Conservation (phyloP, 2,888 invertebrate species). For the Machimus rusticus region DNA sequence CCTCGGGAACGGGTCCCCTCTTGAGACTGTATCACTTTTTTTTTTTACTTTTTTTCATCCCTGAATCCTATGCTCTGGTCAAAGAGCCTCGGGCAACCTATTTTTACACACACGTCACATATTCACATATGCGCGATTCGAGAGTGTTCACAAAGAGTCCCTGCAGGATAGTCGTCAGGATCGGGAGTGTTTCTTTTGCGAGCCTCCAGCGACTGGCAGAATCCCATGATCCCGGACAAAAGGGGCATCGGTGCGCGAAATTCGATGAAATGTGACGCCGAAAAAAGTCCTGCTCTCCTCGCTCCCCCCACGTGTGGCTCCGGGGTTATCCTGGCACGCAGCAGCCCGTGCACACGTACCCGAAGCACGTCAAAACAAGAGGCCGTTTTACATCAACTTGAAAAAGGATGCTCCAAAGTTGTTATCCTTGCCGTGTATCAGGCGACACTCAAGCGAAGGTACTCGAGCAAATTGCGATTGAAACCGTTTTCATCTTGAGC, state of each 20-base stretch:
- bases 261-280: constrained; percentile 66
- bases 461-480: constrained; percentile 45
- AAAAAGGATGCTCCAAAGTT: constrained; percentile 5
- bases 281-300: constrained; percentile 26
- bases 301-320: too few relatives aligned
- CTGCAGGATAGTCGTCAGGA: constrained; percentile 18
- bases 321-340: background rate
- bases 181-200: constrained; percentile 28
- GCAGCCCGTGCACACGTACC: background rate
- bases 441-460: constrained; percentile 30
- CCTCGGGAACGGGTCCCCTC: constrained; percentile 32
- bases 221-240: constrained; percentile 57
- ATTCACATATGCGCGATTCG: constrained; percentile 31
- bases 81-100: constrained; percentile 46
- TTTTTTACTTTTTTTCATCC: constrained; percentile 28
- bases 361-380: background rate
- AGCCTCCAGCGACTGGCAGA: constrained; percentile 33
- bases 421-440: constrained; percentile 5
- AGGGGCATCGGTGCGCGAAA: constrained; percentile 64
- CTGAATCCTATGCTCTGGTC: constrained; percentile 42
- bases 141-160: constrained; percentile 33
- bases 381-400: constrained; percentile 24
- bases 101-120: constrained; percentile 42
- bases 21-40: constrained; percentile 34
- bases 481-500: constrained; percentile 30